phyloP scores from a whole-genome alignment of 1,140 invertebrate genomes.

The Ruditapes philippinarum region DNA sequence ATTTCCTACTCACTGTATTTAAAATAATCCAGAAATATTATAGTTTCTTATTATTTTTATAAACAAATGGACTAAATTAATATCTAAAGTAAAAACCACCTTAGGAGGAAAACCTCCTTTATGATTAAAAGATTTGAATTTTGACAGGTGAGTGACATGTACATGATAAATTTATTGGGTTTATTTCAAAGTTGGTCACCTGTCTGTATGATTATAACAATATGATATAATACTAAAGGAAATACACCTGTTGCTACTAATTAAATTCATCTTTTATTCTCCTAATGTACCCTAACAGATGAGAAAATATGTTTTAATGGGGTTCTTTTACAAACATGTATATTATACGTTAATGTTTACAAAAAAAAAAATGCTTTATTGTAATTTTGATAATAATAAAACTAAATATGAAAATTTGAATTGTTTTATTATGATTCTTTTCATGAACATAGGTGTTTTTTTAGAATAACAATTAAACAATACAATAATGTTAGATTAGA shows the following conservation, averaged over 20 bases:
- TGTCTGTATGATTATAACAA: slow-evolving; percentile 2
- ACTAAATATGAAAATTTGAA: background rate
- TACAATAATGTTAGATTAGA: background rate
- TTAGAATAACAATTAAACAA: background rate
- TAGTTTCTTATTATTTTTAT: no score
- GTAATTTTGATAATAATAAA: background rate
- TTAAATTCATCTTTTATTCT: background rate
- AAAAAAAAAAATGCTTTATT: background rate
- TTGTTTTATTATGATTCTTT: background rate
- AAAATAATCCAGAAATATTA: no score
- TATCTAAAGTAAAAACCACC: background rate
- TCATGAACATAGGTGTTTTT: background rate
- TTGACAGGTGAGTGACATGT: background rate
- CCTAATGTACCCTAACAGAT: background rate
- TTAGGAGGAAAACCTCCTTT: slow-evolving; percentile 1
- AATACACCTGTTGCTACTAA: slow-evolving; percentile 12
- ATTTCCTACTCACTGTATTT: no score
- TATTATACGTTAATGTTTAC: no score
- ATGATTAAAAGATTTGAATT: background rate
- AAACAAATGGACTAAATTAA: no score
- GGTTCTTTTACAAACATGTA: no score
- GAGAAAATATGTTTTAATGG: no score
- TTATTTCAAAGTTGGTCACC: background rate
- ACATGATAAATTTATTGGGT: background rate
- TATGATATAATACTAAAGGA: slow-evolving; percentile 29